phyloP scores from a whole-genome alignment of 2,113 vertebrate species.

The Scopus umbretta region DNA sequence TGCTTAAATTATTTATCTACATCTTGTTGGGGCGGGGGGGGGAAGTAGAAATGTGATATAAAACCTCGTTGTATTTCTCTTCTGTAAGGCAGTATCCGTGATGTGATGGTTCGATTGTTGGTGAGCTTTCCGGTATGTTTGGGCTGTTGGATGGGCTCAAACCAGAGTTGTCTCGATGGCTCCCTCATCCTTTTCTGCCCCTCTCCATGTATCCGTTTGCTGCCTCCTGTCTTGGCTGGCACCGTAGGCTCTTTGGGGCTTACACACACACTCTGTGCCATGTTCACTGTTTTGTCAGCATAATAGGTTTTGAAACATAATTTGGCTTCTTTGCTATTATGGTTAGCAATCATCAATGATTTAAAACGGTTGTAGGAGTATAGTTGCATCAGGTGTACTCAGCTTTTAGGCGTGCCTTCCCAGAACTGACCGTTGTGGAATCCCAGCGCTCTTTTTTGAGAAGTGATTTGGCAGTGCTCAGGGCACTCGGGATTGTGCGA shows the following conservation, averaged over 20 bases:
- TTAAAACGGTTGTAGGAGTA: not conserved
- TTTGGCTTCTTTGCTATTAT: not conserved
- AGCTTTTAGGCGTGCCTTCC: not conserved
- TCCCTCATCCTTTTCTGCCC: not conserved
- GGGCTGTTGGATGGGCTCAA: not conserved
- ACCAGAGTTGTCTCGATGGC: not conserved
- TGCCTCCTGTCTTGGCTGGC: not conserved
- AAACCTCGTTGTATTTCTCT: not conserved
- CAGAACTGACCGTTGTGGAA: not conserved
- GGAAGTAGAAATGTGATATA: fast-evolving
- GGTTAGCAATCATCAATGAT: not conserved
- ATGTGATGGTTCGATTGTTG: not conserved
- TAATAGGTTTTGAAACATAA: not conserved
- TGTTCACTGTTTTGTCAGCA: not conserved
- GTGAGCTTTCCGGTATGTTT: fast-evolving
- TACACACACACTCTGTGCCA: not conserved
- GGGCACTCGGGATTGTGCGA: not conserved
- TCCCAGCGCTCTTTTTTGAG: not conserved
- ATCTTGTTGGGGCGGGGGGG: too few relatives aligned
- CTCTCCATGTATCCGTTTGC: not conserved
- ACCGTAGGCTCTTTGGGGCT: not conserved
- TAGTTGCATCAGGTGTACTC: not conserved
- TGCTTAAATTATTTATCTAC: not conserved
- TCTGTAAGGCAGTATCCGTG: not conserved
- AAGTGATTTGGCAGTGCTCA: not conserved